Evolutionary conservation across 2,797 vertebrate species (phyloP), one percentile per base, ranked within the genome.

Genomic region (Thunnus albacares): DNA sequence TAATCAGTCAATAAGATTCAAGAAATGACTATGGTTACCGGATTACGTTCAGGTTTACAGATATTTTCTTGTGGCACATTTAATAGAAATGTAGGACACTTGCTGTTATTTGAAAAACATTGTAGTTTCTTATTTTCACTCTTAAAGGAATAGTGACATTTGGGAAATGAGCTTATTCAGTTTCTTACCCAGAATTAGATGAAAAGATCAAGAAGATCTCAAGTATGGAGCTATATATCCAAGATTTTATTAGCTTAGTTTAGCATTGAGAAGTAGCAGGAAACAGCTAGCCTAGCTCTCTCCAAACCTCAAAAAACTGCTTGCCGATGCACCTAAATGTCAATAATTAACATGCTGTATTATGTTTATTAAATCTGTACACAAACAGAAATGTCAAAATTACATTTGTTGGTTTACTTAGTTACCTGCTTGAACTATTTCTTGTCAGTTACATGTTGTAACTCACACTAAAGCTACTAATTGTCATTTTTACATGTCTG

Each of bases 1-100:
- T 61, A 74, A 74, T 60, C 51, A 53, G 41, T 56, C 18, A 63
- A 55, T 61, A 28, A 63, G 51, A 78, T 75, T 11, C 17, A 33
- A 51, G n/a, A 56, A 33, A 71, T 72, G 12, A n/a, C 33, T 8
- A 2, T 20, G 72, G 49, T 57, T 49, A 55, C 28, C 51, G 3
- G 49, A 82, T 74, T 67, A 24, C 33, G 60, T 61, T 58, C 17
- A 24, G 5, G 43, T 69, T 59, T 52, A 35, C 41, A 53, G 20
- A 38, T 15, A 11, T 74, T 60, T 76, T 73, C 45, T 49, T 77
- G 18, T 28, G 47, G 70, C n/a, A 28, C 43, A 38, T 65, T 68
- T 58, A 41, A 33, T 67, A 38, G n/a, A 65, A 63, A 81, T 80
- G 26, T 60, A 57, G 82, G 65, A 77, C 71, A 77, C 72, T 73